A percentile compares a stretch with the other conserved stretches of the same genome.
These are phyloP conservation scores for Typhlichthys subterraneus DNA, from an alignment of 2,797 vertebrate species.

Conservation along the genomic window DNA sequence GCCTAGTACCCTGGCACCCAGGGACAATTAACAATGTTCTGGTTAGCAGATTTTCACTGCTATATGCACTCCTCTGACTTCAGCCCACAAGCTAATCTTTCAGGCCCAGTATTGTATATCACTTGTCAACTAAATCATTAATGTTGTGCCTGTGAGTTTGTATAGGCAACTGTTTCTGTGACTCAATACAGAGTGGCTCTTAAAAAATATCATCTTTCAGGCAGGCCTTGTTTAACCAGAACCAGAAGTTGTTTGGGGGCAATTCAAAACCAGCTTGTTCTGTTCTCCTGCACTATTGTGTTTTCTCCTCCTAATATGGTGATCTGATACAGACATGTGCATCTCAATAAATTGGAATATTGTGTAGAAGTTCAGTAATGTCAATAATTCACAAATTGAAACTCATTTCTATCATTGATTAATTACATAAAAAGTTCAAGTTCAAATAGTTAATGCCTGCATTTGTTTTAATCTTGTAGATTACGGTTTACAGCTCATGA, in stretches of 20 bases:
- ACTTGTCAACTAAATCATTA: neutral
- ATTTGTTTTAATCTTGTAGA: too few species aligned
- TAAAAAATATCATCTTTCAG: conserved; percentile 3
- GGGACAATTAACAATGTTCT: conserved; percentile 9
- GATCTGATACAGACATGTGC: too few species aligned
- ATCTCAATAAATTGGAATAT: too few species aligned
- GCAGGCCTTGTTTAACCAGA: conserved; percentile 1
- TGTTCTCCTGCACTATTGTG: neutral
- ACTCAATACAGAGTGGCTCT: neutral
- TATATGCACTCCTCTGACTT: neutral
- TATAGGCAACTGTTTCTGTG: neutral
- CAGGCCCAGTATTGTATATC: neutral
- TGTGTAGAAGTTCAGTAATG: too few species aligned
- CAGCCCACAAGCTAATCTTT: neutral
- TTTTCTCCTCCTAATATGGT: too few species aligned
- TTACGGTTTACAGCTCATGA: too few species aligned
- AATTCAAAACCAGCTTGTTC: neutral
- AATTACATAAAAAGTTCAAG: too few species aligned
- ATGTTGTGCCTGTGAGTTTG: neutral
- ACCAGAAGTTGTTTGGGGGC: conserved; percentile 6
- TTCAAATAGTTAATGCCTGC: too few species aligned
- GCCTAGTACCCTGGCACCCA: conserved; percentile 4
- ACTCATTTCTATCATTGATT: too few species aligned
- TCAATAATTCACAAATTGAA: too few species aligned
- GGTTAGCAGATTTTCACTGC: neutral